Evolutionary conservation across 2,888 invertebrate genomes (phyloP).

Genomic region (Heliconius aoede): DNA sequence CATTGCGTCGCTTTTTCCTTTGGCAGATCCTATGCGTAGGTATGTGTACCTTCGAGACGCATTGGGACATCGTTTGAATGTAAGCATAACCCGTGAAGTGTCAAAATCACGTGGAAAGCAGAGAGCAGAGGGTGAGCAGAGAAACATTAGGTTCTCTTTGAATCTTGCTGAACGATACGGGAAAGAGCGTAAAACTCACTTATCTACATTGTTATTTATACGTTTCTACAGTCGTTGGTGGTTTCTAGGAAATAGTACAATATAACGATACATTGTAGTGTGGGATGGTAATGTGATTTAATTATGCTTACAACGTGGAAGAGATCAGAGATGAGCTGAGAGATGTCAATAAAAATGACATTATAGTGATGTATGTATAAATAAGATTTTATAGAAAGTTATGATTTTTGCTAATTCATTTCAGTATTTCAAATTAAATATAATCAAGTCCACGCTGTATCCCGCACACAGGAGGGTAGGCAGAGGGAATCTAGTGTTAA

Average conservation of each 20-base stretch:
- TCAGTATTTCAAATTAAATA: not conserved
- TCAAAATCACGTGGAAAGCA: not conserved
- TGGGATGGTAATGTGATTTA: constrained; percentile 16
- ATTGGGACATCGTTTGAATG: no score
- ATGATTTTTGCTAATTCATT: not conserved
- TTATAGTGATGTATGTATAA: not conserved
- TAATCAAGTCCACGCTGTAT: no score
- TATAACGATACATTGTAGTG: constrained; percentile 4
- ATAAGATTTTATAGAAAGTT: not conserved
- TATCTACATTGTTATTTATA: constrained; percentile 27
- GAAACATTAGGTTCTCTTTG: not conserved
- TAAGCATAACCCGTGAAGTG: not conserved
- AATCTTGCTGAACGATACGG: not conserved
- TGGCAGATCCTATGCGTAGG: no score
- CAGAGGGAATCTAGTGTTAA: no score
- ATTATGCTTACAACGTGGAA: constrained; percentile 30
- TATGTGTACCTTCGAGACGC: no score
- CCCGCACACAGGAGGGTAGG: no score
- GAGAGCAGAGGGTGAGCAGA: not conserved
- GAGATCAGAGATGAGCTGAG: no score
- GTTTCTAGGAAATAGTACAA: constrained; percentile 17
- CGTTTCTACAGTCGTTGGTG: constrained; percentile 19
- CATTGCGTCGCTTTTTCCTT: not conserved
- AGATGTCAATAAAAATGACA: constrained; percentile 6
- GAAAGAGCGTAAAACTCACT: not conserved